Evolutionary conservation across 2,888 invertebrate genomes (phyloP).

Genomic region (Apomyelois bistriatella): DNA sequence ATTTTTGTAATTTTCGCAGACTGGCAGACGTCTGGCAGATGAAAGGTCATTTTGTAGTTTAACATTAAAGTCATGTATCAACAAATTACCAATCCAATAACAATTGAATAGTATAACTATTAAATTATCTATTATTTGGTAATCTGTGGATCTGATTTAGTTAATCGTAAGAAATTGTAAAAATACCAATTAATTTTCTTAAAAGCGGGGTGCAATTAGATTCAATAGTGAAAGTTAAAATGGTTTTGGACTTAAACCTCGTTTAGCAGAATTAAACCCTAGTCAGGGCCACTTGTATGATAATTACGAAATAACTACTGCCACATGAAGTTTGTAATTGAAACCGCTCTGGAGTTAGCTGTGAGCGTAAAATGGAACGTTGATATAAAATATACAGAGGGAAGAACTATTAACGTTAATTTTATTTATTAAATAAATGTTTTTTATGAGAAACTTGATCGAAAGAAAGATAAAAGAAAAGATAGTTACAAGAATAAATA

Average conservation of each 20-base stretch:
- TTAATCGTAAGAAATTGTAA: not conserved
- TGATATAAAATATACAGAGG: not conserved
- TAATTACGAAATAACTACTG: constrained; percentile 39
- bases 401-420: not conserved
- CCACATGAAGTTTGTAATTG: constrained; percentile 38
- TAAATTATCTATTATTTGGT: no score
- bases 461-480: no score
- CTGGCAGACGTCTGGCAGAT: no score
- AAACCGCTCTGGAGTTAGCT: constrained; percentile 22
- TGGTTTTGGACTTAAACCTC: constrained; percentile 3
- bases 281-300: constrained; percentile 29
- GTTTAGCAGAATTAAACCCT: constrained; percentile 25
- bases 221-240: not conserved
- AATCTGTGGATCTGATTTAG: no score
- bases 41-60: no score
- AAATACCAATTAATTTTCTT: not conserved
- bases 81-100: no score
- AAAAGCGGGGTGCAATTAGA: not conserved
- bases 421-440: no score
- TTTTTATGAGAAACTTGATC: no score
- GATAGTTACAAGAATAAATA: no score
- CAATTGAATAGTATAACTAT: no score
- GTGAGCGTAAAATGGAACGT: constrained; percentile 7
- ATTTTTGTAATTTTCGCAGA: no score
- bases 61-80: no score